Conservation (phyloP, 2,888 invertebrate genomes). For the Crepidodera aurea region DNA sequence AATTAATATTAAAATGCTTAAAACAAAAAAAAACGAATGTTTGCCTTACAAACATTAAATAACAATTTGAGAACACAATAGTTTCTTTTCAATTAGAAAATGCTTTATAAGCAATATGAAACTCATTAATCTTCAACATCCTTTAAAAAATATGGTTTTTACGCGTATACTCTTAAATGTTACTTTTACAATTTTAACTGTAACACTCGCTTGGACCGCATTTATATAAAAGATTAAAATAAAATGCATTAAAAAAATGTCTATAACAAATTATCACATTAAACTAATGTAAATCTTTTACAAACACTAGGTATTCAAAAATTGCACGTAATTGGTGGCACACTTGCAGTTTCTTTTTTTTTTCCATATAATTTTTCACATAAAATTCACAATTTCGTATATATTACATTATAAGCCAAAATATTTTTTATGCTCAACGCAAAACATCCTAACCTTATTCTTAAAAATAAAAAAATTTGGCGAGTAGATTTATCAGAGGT, state of each 20-base stretch:
- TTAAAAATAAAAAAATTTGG: constrained; percentile 42
- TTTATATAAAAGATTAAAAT: constrained; percentile 40
- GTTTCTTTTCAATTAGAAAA: constrained; percentile 34
- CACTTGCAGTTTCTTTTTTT: constrained; percentile 51
- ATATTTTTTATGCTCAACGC: constrained; percentile 38
- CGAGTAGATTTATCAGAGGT: constrained; percentile 42
- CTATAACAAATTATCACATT: constrained; percentile 56
- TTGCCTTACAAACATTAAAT: constrained; percentile 40
- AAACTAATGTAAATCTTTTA: constrained; percentile 46
- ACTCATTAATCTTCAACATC: constrained; percentile 45
- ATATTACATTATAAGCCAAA: constrained; percentile 48
- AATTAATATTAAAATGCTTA: constrained; percentile 37
- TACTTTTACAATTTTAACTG: constrained; percentile 53
- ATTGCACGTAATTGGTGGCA: constrained; percentile 59
- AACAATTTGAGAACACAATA: constrained; percentile 49
- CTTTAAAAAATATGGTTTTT: constrained; percentile 51
- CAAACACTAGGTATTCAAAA: constrained; percentile 52
- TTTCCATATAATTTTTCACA: constrained; percentile 33
- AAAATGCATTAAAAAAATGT: constrained; percentile 43
- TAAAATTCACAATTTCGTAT: constrained; percentile 41
- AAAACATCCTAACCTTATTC: constrained; percentile 34
- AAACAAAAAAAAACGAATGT: constrained; percentile 36
- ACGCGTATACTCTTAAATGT: constrained; percentile 56
- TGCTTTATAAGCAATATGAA: constrained; percentile 37
- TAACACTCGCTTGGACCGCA: constrained; percentile 54